These are phyloP conservation scores for Streptopelia turtur DNA, from an alignment of 2,797 vertebrate genomes.

Conservation along the genomic window DNA sequence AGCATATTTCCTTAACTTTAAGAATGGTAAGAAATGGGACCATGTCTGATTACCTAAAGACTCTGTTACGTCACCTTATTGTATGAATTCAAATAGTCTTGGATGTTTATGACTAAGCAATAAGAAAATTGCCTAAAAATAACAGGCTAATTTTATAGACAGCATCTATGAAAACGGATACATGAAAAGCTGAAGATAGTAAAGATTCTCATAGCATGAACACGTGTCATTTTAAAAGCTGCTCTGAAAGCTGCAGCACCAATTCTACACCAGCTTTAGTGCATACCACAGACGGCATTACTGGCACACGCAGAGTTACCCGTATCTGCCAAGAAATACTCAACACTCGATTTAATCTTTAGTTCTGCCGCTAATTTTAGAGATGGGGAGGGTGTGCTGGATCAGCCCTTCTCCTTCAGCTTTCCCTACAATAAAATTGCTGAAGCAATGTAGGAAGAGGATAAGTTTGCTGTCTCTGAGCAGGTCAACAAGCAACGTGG, in stretches of 20 bases:
- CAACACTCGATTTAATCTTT: constrained; percentile 43
- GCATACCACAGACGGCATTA: constrained; percentile 38
- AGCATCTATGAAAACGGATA: background rate
- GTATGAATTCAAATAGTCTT: background rate
- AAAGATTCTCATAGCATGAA: background rate
- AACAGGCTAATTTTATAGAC: background rate
- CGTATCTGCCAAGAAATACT: constrained; percentile 36
- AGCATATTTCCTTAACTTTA: background rate
- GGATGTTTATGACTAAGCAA: background rate
- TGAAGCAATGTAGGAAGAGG: background rate
- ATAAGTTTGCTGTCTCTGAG: constrained; percentile 36
- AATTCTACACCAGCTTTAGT: constrained; percentile 36
- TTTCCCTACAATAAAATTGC: background rate
- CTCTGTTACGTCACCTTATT: background rate
- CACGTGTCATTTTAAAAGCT: constrained; percentile 15
- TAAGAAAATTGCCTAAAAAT: constrained; percentile 17
- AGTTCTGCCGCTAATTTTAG: constrained; percentile 48
- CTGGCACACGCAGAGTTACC: background rate
- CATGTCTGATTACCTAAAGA: background rate
- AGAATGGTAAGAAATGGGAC: background rate
- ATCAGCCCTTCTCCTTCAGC: background rate
- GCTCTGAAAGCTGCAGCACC: constrained; percentile 3
- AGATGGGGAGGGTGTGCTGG: background rate
- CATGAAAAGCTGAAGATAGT: background rate
- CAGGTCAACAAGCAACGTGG: background rate